These are phyloP conservation scores for Sepioteuthis lessoniana DNA, from an alignment of 2,888 invertebrate species.

Conservation along the genomic window DNA sequence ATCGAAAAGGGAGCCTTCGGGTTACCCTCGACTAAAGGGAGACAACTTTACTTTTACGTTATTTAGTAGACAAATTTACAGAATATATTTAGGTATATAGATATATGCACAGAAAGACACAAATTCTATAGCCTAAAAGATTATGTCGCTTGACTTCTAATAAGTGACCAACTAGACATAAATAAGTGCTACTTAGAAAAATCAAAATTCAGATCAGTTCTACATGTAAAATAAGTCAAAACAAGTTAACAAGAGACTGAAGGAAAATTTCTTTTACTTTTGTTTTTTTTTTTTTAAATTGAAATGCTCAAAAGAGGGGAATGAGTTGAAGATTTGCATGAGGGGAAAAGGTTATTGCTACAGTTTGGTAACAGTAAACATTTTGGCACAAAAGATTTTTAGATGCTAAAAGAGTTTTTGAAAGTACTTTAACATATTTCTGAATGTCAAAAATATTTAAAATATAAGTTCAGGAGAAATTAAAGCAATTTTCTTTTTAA, in stretches of 20 bases:
- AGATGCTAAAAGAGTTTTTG: too few species aligned
- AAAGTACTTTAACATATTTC: background rate
- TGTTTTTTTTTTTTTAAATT: too few species aligned
- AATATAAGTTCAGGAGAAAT: background rate
- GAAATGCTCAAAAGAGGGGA: background rate
- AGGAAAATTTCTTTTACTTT: background rate
- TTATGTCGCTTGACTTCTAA: too few species aligned
- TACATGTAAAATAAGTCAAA: background rate
- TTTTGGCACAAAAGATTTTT: constrained; percentile 23
- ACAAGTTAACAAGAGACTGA: background rate
- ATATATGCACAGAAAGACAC: too few species aligned
- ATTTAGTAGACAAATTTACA: too few species aligned
- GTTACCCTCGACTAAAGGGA: too few species aligned
- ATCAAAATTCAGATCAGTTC: background rate
- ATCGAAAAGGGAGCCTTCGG: too few species aligned
- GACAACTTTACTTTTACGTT: too few species aligned
- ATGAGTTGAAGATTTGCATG: background rate
- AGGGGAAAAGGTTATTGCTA: background rate
- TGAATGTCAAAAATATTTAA: background rate
- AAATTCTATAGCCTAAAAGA: too few species aligned
- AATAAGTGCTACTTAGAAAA: too few species aligned
- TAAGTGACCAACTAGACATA: too few species aligned
- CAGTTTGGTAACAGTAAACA: background rate
- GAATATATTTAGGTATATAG: too few species aligned
- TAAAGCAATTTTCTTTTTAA: background rate